phyloP scores from a whole-genome alignment of 2,888 invertebrate genomes.

The Arrhopalites spinosus region DNA sequence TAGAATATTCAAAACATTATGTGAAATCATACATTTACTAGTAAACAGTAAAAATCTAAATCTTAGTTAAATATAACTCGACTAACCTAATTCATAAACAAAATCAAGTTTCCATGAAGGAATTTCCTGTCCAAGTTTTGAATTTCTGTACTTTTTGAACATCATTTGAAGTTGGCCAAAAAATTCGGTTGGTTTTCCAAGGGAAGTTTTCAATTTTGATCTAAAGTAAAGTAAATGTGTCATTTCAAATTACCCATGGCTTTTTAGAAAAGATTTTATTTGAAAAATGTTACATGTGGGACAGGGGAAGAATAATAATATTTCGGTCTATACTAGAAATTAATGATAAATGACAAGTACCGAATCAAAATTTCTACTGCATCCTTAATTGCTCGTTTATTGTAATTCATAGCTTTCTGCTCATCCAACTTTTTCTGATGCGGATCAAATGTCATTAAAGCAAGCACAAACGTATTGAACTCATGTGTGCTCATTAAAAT shows the following conservation, averaged over 20 bases:
- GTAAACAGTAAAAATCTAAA: no score
- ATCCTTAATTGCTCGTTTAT: constrained; percentile 26
- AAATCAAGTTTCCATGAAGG: constrained; percentile 53
- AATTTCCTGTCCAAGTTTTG: constrained; percentile 21
- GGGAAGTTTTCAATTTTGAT: constrained; percentile 47
- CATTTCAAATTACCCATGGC: no score
- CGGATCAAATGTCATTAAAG: constrained; percentile 4
- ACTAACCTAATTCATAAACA: constrained; percentile 48
- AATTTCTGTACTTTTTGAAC: constrained; percentile 42
- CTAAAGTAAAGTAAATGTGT: no score
- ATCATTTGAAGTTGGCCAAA: constrained; percentile 47
- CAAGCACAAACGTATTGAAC: constrained; percentile 11
- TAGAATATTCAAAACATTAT: no score
- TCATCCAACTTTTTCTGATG: background rate
- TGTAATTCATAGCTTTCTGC: background rate
- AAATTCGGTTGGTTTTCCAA: constrained; percentile 53
- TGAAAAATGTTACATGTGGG: no score
- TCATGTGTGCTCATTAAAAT: constrained; percentile 12
- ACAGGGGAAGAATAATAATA: no score
- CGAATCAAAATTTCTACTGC: constrained; percentile 51
- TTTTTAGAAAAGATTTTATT: no score
- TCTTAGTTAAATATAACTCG: no score
- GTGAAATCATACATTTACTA: no score
- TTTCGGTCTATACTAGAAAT: no score
- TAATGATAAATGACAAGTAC: no score